Base-by-base conservation (phyloP, 2,888 invertebrate species). In the Smittia sp. region DNA sequence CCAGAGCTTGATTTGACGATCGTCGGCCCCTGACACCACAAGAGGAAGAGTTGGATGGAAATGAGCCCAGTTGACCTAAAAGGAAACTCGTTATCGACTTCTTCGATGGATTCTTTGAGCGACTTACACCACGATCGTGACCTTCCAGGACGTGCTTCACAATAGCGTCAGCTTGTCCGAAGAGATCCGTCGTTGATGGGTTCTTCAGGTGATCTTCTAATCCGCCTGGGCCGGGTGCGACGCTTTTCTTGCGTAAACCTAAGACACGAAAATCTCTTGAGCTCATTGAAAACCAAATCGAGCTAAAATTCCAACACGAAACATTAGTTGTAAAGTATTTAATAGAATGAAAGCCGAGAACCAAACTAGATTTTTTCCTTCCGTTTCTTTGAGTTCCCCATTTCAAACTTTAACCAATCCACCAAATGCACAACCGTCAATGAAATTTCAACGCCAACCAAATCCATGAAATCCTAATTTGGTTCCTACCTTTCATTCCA, bases 1-100 rank as follows among this genome's bases (percentile, higher is more conserved):
- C 98, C 98, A 99, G 77, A 99, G 85, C 81, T 99, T 99, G 66
- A 99, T 92, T 80, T 96, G 94, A 13, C 98, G 86, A 83, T 99
- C 99, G 81, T 99, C 99, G n/a, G 98, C 98, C 0, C 97, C 98
- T 0, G 98, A 98, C 0, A 94, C 96, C 77, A 98, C 94, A 46
- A 98, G 85, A 0, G 98, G 98, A 77, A 98, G 84, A 0, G 91
- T 91, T 1, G 96, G 96, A 82, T 99, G 98, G 84, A 99, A 99
- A 58, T 92, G 88, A 0, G 96, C 98, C 98, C 98, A 99, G 84
- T 99, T 99, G 0, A 32, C 32, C 32, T 32, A 32, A 32, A 32
- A 32, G 9, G 32, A 32, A 32, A 32, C 32, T 6, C 9, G 3
- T 32, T 6, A 32, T 6, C 3, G 3, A 32, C 32, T 32, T 32